Evolutionary conservation across 2,797 vertebrate genomes (phyloP).

Genomic region (Chelidonichthys spinosus): DNA sequence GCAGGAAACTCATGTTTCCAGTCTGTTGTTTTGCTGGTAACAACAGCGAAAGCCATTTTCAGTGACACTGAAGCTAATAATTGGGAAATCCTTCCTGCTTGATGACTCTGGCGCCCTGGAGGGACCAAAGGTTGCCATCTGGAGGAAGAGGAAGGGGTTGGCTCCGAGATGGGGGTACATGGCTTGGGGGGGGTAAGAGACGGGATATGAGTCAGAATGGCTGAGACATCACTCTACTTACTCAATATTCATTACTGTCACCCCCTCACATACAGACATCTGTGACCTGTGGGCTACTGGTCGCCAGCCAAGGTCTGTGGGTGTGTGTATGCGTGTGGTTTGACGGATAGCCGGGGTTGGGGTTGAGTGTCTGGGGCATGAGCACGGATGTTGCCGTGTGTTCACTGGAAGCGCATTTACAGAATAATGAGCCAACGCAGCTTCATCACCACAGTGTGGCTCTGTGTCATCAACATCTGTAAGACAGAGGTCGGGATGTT

Average conservation of each 20-base stretch:
- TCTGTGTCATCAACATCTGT: constrained; percentile 28
- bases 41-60: constrained; percentile 28
- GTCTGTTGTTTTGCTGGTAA: neutral
- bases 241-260: constrained; percentile 73
- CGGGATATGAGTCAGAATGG: constrained; percentile 46
- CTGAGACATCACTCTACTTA: constrained; percentile 55
- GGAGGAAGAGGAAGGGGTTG: constrained; percentile 40
- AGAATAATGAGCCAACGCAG: constrained; percentile 31
- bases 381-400: constrained; percentile 7
- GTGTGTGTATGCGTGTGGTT: constrained; percentile 41
- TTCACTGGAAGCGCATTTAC: constrained; percentile 17
- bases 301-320: constrained; percentile 47
- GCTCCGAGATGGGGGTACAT: constrained; percentile 27
- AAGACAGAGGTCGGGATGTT: constrained; percentile 36
- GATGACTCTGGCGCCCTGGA: constrained; percentile 11
- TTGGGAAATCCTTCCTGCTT: constrained; percentile 45
- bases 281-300: constrained; percentile 71
- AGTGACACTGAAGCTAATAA: constrained; percentile 27
- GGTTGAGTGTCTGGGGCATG: constrained; percentile 23
- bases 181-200: constrained; percentile 26
- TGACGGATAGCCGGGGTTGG: constrained; percentile 29
- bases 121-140: constrained; percentile 63
- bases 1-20: neutral
- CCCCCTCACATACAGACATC: constrained; percentile 65
- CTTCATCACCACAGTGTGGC: constrained; percentile 12